Conservation (phyloP, 2,113 vertebrate genomes). For the Petrocephalus zakoni region DNA sequence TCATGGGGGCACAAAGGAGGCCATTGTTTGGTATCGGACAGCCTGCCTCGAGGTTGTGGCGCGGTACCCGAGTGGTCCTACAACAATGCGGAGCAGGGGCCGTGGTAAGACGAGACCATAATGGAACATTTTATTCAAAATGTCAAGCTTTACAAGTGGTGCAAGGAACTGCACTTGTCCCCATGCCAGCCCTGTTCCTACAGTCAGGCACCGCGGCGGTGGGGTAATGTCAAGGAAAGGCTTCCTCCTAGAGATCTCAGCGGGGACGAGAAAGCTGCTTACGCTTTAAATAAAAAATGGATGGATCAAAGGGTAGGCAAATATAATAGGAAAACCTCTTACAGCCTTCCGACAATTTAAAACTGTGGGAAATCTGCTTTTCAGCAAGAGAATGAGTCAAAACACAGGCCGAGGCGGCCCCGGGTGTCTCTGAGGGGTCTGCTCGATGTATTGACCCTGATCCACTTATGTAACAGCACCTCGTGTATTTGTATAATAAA, state of each 20-base stretch:
- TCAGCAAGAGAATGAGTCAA: neutral
- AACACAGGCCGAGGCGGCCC: neutral
- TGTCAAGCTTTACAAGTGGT: neutral
- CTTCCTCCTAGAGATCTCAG: neutral
- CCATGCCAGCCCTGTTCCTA: neutral
- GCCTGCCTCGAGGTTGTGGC: neutral
- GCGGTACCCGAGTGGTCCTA: neutral
- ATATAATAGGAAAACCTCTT: neutral
- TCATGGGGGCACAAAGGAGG: neutral
- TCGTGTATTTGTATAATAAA: neutral
- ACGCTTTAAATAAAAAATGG: neutral
- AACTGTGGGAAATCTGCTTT: neutral
- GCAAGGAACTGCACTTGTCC: neutral
- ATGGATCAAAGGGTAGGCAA: neutral
- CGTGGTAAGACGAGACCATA: neutral
- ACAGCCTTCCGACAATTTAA: neutral
- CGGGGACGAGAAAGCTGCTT: neutral
- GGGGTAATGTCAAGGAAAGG: neutral
- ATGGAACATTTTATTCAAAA: slow-evolving; percentile 5
- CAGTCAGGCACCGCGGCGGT: neutral
- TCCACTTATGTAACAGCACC: neutral
- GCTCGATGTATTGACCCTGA: neutral
- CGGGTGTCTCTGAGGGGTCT: neutral
- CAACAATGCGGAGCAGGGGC: neutral
- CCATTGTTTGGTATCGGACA: neutral